Percentiles rank a stretch among this genome's conserved stretches.
Conservation (phyloP, 2,888 invertebrate genomes). For the Ophioninae sp. region DNA sequence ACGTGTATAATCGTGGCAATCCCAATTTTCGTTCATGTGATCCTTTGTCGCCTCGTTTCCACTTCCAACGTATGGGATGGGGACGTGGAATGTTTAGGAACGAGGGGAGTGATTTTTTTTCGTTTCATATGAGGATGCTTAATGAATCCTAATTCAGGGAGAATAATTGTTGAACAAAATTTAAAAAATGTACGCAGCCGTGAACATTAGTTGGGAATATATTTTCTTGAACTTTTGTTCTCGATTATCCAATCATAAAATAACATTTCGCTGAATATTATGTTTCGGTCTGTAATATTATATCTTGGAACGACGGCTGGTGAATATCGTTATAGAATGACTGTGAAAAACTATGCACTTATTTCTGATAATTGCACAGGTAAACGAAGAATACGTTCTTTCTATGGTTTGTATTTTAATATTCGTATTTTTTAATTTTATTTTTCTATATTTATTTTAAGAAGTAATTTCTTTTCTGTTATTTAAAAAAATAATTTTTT, state of each 20-base stretch:
- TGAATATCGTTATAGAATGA: too few species aligned
- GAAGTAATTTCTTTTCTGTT: too few species aligned
- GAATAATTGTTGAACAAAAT: not conserved
- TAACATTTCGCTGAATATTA: not conserved
- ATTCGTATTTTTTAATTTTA: too few species aligned
- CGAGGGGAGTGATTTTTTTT: not conserved
- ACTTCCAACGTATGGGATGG: not conserved
- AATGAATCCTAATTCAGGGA: not conserved
- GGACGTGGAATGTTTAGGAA: not conserved
- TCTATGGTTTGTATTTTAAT: too few species aligned
- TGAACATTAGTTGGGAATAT: not conserved
- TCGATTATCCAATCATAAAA: not conserved
- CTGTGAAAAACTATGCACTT: too few species aligned
- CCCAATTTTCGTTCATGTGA: slow-evolving; percentile 15
- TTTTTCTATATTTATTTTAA: too few species aligned
- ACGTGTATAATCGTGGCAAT: slow-evolving; percentile 11
- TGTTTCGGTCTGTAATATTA: too few species aligned
- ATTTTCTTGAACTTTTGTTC: not conserved
- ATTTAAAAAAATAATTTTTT: too few species aligned
- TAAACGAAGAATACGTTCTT: too few species aligned
- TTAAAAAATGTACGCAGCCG: not conserved
- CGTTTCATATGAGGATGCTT: not conserved
- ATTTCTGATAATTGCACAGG: too few species aligned
- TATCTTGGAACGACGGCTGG: too few species aligned
- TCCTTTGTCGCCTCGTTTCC: slow-evolving; percentile 11